Evolutionary conservation across 2,888 invertebrate species (phyloP).

Genomic region (Drosophila dives): DNA sequence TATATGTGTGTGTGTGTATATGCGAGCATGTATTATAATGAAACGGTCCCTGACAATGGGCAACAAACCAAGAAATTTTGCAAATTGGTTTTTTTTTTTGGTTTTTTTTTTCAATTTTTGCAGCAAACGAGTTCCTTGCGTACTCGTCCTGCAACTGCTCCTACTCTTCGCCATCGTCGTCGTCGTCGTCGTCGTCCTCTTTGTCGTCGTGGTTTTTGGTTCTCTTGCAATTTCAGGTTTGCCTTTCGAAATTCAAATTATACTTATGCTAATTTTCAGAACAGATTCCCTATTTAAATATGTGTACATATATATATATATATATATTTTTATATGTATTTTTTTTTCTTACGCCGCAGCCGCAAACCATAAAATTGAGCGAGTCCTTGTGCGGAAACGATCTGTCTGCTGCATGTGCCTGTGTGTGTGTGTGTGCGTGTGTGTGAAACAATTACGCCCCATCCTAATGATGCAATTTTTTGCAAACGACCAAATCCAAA

Average conservation of each 20-base stretch:
- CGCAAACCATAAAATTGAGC: slow-evolving; percentile 77
- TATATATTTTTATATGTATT: neutral
- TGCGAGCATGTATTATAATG: slow-evolving; percentile 20
- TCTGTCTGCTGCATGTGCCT: slow-evolving; percentile 14
- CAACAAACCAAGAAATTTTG: slow-evolving; percentile 67
- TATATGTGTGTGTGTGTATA: neutral
- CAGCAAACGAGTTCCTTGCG: slow-evolving; percentile 63
- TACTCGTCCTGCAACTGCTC: slow-evolving; percentile 30
- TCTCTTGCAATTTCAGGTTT: slow-evolving; percentile 60
- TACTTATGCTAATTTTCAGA: slow-evolving; percentile 72
- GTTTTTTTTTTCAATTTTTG: slow-evolving; percentile 21
- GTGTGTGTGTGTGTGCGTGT: slow-evolving; percentile 27
- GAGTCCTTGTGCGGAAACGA: slow-evolving; percentile 48
- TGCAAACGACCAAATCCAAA: slow-evolving; percentile 55
- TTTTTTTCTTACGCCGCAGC: slow-evolving; percentile 54
- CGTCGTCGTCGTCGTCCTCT: slow-evolving; percentile 13
- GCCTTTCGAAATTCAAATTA: slow-evolving; percentile 70
- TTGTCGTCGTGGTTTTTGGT: slow-evolving; percentile 6
- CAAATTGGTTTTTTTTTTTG: slow-evolving; percentile 67
- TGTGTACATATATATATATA: neutral
- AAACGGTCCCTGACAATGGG: slow-evolving; percentile 46
- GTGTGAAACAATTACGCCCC: slow-evolving; percentile 75
- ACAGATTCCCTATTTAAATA: slow-evolving; percentile 46
- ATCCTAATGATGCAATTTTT: slow-evolving; percentile 75
- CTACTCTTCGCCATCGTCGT: slow-evolving; percentile 23